phyloP scores from a whole-genome alignment of 1,140 invertebrate genomes.

The Calosoma granatense region DNA sequence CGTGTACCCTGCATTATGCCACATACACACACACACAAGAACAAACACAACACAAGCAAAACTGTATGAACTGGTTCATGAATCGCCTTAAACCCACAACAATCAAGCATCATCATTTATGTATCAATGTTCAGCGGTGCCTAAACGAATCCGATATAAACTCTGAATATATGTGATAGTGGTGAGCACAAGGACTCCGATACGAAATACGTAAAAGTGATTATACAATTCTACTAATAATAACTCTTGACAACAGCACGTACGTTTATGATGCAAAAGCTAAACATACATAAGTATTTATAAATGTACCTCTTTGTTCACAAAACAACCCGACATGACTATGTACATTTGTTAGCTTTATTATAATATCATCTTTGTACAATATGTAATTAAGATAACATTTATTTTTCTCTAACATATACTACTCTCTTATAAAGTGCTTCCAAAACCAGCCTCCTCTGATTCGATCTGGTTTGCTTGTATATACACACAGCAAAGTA shows the following conservation, averaged over 20 bases:
- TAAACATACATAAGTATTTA: not conserved
- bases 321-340: not conserved
- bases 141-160: not conserved
- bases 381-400: not conserved
- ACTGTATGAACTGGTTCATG: not conserved
- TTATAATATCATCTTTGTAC: constrained; percentile 3
- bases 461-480: not conserved
- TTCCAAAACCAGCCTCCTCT: constrained; percentile 1
- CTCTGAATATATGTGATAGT: not conserved
- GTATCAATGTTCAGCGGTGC: constrained; percentile 1
- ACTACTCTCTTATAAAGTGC: constrained; percentile 7
- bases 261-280: not conserved
- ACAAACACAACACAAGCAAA: not conserved
- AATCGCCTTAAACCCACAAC: constrained; percentile 1
- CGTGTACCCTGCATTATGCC: too few relatives aligned
- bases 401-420: constrained; percentile 5
- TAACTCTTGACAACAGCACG: not conserved
- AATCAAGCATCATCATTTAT: constrained; percentile 7
- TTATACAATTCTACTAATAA: not conserved
- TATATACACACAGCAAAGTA: constrained; percentile 2
- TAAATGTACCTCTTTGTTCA: not conserved
- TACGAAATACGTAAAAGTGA: not conserved
- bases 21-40: too few relatives aligned
- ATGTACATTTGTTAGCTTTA: constrained; percentile 3
- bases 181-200: not conserved